Conservation (phyloP, 2,113 vertebrate genomes). For the Ctenodactylus gundi region DNA sequence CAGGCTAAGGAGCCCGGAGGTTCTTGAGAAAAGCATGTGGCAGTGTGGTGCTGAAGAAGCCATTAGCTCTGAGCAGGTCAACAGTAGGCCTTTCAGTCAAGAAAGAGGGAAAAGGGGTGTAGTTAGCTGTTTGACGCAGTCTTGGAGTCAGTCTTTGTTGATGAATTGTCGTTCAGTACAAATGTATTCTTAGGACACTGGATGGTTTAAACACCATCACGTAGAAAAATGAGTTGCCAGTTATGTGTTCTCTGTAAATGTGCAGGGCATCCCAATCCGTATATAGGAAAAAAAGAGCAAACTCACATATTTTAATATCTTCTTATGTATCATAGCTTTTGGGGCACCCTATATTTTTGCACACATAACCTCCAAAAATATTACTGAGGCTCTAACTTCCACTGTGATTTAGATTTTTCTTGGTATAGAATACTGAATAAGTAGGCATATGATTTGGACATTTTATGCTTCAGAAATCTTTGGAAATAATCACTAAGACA, state of each 20-base stretch:
- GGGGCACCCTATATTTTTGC: too few species aligned
- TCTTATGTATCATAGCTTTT: too few species aligned
- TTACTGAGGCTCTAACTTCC: neutral
- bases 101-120: neutral
- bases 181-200: neutral
- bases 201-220: neutral
- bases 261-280: too few species aligned
- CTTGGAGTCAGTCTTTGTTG: too few species aligned
- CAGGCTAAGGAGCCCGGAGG: neutral
- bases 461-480: constrained; percentile 16
- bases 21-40: neutral
- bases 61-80: neutral
- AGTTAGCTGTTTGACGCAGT: neutral
- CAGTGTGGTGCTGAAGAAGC: neutral
- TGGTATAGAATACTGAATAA: neutral
- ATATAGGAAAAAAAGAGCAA: too few species aligned
- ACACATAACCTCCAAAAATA: constrained; percentile 9
- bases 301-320: too few species aligned
- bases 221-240: neutral
- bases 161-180: constrained; percentile 14
- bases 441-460: neutral
- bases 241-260: neutral
- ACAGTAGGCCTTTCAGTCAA: neutral
- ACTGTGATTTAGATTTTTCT: neutral
- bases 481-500: neutral